phyloP scores from a whole-genome alignment of 2,888 invertebrate genomes.

The Morpho achilles region DNA sequence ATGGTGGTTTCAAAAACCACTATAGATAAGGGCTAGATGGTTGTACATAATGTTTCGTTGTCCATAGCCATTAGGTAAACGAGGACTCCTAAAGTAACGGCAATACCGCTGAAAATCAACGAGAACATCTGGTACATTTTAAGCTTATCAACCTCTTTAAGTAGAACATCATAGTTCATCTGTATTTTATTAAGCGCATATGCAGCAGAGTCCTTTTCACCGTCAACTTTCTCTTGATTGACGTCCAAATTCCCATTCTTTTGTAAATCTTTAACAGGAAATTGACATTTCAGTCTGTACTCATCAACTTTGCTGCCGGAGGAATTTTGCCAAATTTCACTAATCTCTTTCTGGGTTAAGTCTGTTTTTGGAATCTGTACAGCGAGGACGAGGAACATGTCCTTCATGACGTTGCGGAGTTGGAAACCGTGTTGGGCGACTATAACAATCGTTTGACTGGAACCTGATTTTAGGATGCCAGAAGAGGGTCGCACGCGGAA shows the following conservation, averaged over 20 bases:
- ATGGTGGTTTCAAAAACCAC: constrained; percentile 58
- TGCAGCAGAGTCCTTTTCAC: constrained; percentile 88
- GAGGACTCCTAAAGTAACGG: constrained; percentile 51
- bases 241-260: constrained; percentile 54
- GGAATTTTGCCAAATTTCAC: constrained; percentile 86
- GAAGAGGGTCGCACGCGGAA: constrained; percentile 95
- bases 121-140: constrained; percentile 57
- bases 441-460: constrained; percentile 83
- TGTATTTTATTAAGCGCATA: constrained; percentile 79
- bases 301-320: constrained; percentile 82
- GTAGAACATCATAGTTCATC: constrained; percentile 49
- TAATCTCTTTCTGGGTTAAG: constrained; percentile 79
- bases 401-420: constrained; percentile 83
- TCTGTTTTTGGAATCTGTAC: constrained; percentile 82
- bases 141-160: constrained; percentile 49
- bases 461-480: constrained; percentile 84
- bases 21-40: constrained; percentile 55
- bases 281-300: constrained; percentile 85
- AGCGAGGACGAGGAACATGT: constrained; percentile 94
- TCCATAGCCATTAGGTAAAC: constrained; percentile 51
- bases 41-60: constrained; percentile 50
- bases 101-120: constrained; percentile 45
- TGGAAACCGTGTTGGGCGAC: constrained; percentile 87
- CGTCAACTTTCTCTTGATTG: constrained; percentile 21
- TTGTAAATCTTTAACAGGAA: constrained; percentile 63